Evolutionary conservation across 2,888 invertebrate genomes (phyloP).

Genomic region (Autographa gamma): DNA sequence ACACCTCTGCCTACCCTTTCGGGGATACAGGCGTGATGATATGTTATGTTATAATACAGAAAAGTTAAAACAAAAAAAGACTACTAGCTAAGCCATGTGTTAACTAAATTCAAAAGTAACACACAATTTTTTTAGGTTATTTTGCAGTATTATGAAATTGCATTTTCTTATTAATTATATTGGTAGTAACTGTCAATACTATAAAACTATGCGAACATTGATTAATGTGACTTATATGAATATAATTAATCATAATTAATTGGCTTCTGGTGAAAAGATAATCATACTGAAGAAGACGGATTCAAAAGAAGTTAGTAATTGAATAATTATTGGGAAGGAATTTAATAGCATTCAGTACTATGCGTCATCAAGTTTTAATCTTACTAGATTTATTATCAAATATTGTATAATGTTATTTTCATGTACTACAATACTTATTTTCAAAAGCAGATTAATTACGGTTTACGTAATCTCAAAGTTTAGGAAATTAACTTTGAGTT

Average conservation of each 20-base stretch:
- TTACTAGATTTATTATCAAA: not conserved
- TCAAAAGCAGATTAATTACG: no score
- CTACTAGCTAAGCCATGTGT: no score
- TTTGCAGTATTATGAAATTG: not conserved
- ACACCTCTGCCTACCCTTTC: no score
- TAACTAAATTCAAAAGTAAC: not conserved
- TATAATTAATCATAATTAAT: slow-evolving; percentile 1
- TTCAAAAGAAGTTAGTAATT: not conserved
- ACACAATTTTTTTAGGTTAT: not conserved
- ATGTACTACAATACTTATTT: no score
- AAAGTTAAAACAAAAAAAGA: not conserved
- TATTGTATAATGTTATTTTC: not conserved
- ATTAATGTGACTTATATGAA: slow-evolving; percentile 1
- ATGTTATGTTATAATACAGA: no score
- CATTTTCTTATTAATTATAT: not conserved
- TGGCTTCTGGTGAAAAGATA: slow-evolving; percentile 1
- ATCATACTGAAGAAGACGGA: not conserved
- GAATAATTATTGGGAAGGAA: not conserved
- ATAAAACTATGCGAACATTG: not conserved
- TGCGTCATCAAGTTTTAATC: not conserved
- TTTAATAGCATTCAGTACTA: not conserved
- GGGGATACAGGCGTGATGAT: no score
- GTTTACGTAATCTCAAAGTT: no score
- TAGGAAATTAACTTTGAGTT: no score
- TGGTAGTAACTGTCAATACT: not conserved